A percentile compares a stretch with the other conserved stretches of the same genome.
Conservation (phyloP, 2,888 invertebrate genomes). For the Strigamia maritima region DNA sequence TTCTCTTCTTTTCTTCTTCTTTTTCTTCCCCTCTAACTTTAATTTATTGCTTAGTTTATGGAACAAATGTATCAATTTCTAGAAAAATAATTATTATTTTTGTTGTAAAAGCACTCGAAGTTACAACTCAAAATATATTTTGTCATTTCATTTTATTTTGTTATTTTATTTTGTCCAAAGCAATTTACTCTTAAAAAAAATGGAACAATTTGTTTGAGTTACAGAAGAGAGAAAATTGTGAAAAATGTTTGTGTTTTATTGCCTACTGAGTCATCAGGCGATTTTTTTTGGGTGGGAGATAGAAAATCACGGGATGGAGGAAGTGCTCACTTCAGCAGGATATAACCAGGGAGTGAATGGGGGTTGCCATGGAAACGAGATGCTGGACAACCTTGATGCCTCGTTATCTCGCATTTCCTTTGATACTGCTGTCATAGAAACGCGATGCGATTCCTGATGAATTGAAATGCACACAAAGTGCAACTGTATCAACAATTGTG, state of each 20-base stretch:
- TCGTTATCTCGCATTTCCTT: slow-evolving; percentile 21
- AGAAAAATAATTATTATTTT: too few relatives aligned
- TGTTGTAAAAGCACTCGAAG: too few relatives aligned
- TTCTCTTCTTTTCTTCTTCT: too few relatives aligned
- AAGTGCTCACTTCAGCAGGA: slow-evolving; percentile 22
- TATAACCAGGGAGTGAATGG: slow-evolving; percentile 19
- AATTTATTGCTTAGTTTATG: too few relatives aligned
- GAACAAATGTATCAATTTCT: too few relatives aligned
- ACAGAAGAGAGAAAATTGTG: not conserved
- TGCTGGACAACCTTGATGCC: slow-evolving; percentile 13
- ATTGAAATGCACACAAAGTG: slow-evolving; percentile 25
- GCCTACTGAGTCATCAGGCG: slow-evolving; percentile 21
- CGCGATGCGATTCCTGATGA: slow-evolving; percentile 10
- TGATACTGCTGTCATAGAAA: slow-evolving; percentile 17
- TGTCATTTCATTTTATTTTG: not conserved
- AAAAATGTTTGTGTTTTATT: slow-evolving; percentile 27
- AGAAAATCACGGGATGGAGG: slow-evolving; percentile 24
- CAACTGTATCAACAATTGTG: slow-evolving; percentile 21
- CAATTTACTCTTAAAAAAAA: slow-evolving; percentile 2
- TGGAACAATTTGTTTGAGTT: not conserved
- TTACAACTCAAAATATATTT: too few relatives aligned
- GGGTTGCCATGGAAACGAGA: slow-evolving; percentile 27
- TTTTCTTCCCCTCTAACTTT: too few relatives aligned
- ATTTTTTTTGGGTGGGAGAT: not conserved
- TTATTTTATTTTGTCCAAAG: not conserved